Base-by-base conservation (phyloP, 2,888 invertebrate genomes). In the Ctenicera cuprea region DNA sequence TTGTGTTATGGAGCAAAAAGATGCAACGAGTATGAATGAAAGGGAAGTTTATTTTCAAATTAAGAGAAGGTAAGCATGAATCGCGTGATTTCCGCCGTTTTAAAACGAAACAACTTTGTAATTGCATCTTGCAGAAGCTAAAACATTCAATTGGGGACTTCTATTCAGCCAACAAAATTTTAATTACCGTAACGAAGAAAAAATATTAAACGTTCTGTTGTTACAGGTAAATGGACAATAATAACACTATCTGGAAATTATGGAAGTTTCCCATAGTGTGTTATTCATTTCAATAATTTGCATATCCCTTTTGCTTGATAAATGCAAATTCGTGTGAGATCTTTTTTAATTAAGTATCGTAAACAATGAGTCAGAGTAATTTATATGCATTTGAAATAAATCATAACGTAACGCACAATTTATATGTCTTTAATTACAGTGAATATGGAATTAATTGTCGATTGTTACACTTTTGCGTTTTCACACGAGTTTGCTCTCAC, bases 311-410 rank as follows among this genome's bases (percentile, higher is more conserved):
- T 54, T 54, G 41, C 50, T 54, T 20, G 57, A 41, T 59, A 26
- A 33, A 59, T 59, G 43, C n/a, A 26, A 48, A 67, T 57, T 50
- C 22, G 33, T 61, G 61, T 61, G 68, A 50, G 68, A 59, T 26
- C 20, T 30, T 41, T 26, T 11, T 57, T 61, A 61, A 68, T 68
- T 68, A 68, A 50, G 22, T 33, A 8, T 11, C n/a, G 26, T 9
- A 41, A 63, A 70, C 70, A 70, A 70, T 70, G 33, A 52, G 16
- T 30, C 12, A 16, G 16, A 38, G 12, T 50, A 50, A 37, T 52
- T 62, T 37, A n/a, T 67, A 67, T 43, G 22, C 70, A 22, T 63
- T 62, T 26, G 14, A 52, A 70, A 63, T 70, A 70, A 70, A 70
- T 70, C 70, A 70, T 70, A 70, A 41, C 38, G 66, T 16, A 26